These are phyloP conservation scores for Perdita meconis DNA, from an alignment of 2,888 invertebrate species.

Conservation along the genomic window DNA sequence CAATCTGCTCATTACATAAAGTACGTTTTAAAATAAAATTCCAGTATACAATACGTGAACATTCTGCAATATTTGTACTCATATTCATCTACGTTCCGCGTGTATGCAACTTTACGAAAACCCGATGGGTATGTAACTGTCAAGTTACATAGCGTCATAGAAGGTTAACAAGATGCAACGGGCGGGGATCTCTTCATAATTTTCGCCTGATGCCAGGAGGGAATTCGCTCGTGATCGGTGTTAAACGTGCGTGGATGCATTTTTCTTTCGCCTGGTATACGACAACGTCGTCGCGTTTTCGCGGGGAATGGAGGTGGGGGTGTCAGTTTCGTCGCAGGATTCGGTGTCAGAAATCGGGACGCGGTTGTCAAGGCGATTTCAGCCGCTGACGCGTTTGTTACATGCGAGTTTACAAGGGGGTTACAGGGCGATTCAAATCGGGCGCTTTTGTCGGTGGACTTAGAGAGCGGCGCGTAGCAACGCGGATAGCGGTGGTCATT, in stretches of 20 bases:
- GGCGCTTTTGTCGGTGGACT: not conserved
- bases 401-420: not conserved
- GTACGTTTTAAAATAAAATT: no score
- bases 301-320: conserved; percentile 13
- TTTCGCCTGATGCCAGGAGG: not conserved
- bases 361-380: conserved; percentile 59
- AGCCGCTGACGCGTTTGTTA: conserved; percentile 27
- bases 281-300: not conserved
- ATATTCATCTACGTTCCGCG: no score
- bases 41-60: no score
- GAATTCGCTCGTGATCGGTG: not conserved
- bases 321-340: conserved; percentile 8
- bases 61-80: no score
- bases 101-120: no score
- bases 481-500: no score
- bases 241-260: not conserved
- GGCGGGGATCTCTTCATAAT: not conserved
- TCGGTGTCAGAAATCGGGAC: conserved; percentile 50
- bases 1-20: no score
- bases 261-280: conserved; percentile 23
- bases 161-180: not conserved
- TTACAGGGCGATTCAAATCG: no score
- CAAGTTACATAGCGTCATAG: no score
- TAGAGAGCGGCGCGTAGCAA: not conserved
- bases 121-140: no score